A percentile compares a stretch with the other conserved stretches of the same genome.
Evolutionary conservation across 2,113 vertebrate genomes (phyloP).

Genomic region (Pseudorectes ferrugineus): DNA sequence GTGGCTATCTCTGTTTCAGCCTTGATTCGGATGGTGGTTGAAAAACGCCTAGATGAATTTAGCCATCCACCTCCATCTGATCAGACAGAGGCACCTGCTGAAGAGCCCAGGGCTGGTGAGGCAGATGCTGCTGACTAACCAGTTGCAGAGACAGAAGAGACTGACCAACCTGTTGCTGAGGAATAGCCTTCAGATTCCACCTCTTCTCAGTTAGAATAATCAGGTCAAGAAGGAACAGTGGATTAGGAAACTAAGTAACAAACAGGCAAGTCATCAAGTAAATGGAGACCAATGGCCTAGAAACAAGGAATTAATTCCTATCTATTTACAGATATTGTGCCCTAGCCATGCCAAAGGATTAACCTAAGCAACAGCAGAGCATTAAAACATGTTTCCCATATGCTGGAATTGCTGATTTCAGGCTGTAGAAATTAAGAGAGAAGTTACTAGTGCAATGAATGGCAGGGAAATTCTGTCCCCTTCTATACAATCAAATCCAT

Average conservation of each 20-base stretch:
- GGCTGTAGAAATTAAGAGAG: background rate
- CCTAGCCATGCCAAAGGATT: background rate
- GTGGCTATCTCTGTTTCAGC: conserved; percentile 68
- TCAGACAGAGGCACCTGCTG: background rate
- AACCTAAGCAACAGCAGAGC: background rate
- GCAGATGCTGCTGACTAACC: background rate
- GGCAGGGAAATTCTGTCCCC: background rate
- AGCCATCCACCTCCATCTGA: background rate
- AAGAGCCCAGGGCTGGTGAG: background rate
- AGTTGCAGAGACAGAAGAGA: background rate
- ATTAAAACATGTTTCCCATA: background rate
- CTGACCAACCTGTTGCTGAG: background rate
- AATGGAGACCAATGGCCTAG: background rate
- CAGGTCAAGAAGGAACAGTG: background rate
- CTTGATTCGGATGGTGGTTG: conserved; percentile 78
- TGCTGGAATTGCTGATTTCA: background rate
- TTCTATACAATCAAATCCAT: background rate
- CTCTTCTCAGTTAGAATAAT: background rate
- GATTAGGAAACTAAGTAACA: background rate
- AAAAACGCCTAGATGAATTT: conserved; percentile 62
- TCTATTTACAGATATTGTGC: background rate
- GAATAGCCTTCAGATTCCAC: background rate
- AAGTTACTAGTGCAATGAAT: background rate
- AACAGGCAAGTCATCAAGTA: background rate
- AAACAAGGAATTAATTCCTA: background rate